Evolutionary conservation across 1,140 invertebrate species (phyloP).

Genomic region (Zaprionus vittiger): DNA sequence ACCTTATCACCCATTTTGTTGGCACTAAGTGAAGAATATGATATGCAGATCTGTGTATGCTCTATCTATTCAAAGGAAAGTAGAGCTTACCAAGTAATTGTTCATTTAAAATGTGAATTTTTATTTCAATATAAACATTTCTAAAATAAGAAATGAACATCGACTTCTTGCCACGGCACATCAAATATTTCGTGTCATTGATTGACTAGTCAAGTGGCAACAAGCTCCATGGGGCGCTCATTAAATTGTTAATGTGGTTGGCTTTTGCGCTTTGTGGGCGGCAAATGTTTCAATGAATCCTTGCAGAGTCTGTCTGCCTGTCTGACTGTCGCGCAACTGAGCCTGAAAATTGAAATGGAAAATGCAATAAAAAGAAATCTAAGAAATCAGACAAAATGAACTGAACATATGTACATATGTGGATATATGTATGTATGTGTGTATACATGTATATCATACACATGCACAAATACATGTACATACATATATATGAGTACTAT

Average conservation of each 20-base stretch:
- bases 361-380: conserved; percentile 40
- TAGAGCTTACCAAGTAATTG: not conserved
- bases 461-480: not conserved
- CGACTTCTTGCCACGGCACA: conserved; percentile 8
- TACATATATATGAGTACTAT: not conserved
- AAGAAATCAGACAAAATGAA: conserved; percentile 2
- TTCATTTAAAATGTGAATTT: not conserved
- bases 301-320: conserved; percentile 1
- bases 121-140: conserved; percentile 2
- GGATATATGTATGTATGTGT: not conserved
- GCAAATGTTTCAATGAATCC: conserved; percentile 9
- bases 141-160: not conserved
- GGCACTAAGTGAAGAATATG: conserved; percentile 21
- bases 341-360: conserved; percentile 40
- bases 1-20: not conserved
- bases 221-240: conserved; percentile 20
- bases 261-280: conserved; percentile 31
- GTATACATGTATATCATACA: not conserved
- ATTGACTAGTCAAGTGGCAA: conserved; percentile 39
- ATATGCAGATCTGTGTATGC: not conserved
- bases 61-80: not conserved
- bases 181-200: conserved; percentile 32
- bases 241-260: conserved; percentile 54
- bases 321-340: conserved; percentile 10
- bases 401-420: not conserved